Base-by-base conservation (phyloP, 2,888 invertebrate species). In the Lithophane socia region DNA sequence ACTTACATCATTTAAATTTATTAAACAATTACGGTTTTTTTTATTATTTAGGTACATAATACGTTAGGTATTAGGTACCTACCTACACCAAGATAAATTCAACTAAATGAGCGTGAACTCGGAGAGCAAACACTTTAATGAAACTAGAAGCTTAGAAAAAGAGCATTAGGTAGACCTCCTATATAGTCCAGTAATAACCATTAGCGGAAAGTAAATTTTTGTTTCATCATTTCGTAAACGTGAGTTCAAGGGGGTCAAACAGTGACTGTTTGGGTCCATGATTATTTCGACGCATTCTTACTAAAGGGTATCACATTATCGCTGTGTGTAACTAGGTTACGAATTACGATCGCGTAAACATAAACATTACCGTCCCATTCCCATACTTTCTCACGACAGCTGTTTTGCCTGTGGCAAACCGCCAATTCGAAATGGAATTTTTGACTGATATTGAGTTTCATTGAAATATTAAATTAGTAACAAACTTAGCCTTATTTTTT, bases 371-470 rank as follows among this genome's bases (percentile, higher is more conserved):
- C 86, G 89, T 84, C 86, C 88, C 83, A 58, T 54, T 54, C 54
- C 68, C 42, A 88, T 88, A 92, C 91, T 93, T 93, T 93, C 90
- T 91, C 92, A 91, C 89, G 92, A 92, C 93, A 92, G 89, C 89
- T 89, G 90, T 84, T 87, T 86, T 81, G 84, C 80, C 81, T 77
- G 84, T 92, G 90, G 92, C 92, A 90, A 79, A 81, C 85, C 80
- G 91, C 91, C 91, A 92, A 89, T 86, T 83, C 76, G n/a, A 44
- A 84, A 72, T 68, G 70, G 83, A 75, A 77, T 86, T 86, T 80
- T 73, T 29, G 76, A 83, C 78, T 74, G 65, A 71, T 70, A 80
- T 83, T 78, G 21, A 47, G 58, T 86, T 82, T 75, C 60, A 65
- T 79, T 79, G 64, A 29, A 58, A 72, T 75, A 56, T 58, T 58